Percentiles rank a stretch among this genome's conserved stretches.
Evolutionary conservation across 2,888 invertebrate genomes (phyloP).

Genomic region (Metallyticus violacea): DNA sequence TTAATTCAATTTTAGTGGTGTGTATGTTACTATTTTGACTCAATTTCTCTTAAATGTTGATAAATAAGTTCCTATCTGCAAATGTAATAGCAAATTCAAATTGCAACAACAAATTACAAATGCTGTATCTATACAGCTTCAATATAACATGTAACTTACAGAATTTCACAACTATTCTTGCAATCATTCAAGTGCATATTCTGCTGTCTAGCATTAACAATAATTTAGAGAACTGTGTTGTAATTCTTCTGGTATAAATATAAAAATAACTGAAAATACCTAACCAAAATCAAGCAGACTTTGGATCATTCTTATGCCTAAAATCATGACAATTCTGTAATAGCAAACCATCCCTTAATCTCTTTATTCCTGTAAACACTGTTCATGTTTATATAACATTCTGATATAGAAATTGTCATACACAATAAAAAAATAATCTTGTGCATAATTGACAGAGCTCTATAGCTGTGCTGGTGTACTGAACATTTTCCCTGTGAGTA

Average conservation of each 20-base stretch:
- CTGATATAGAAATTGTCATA: background rate
- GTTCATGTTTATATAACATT: too few species aligned
- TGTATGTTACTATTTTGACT: too few species aligned
- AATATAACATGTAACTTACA: background rate
- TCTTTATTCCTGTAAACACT: too few species aligned
- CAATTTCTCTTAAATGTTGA: too few species aligned
- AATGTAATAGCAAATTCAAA: too few species aligned
- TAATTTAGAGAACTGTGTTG: background rate
- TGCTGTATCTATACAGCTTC: background rate
- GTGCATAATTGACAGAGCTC: background rate
- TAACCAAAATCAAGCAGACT: too few species aligned
- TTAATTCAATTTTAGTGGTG: too few species aligned
- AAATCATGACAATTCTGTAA: too few species aligned
- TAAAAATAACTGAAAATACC: background rate
- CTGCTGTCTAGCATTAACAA: background rate
- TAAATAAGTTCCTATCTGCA: too few species aligned
- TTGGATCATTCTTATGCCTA: too few species aligned
- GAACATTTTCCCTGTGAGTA: background rate
- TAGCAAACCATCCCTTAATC: too few species aligned
- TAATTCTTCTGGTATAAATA: background rate
- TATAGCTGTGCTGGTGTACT: background rate
- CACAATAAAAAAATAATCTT: background rate
- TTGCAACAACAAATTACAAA: background rate
- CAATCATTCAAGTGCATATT: background rate
- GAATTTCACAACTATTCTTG: background rate